Conservation (phyloP, 2,888 invertebrate species). For the Craniophora ligustri region DNA sequence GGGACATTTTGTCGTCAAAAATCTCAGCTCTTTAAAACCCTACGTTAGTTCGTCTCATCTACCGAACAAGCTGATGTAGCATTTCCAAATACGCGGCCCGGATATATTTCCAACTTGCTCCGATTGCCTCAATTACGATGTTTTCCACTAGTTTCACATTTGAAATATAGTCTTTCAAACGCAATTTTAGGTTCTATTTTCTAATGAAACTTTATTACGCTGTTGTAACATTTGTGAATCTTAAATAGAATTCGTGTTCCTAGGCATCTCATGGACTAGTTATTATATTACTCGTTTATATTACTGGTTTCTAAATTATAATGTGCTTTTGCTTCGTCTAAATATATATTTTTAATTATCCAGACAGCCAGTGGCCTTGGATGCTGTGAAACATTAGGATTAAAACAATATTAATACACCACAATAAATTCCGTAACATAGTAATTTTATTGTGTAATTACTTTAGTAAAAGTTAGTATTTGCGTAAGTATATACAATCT, state of each 20-base stretch:
- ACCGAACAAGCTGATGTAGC: conserved; percentile 1
- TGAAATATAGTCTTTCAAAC: conserved; percentile 27
- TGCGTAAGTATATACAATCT: no score
- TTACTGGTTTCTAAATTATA: no score
- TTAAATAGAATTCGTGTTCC: neutral
- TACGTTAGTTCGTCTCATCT: neutral
- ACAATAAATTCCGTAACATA: no score
- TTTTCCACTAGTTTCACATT: conserved; percentile 35
- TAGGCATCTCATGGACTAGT: neutral
- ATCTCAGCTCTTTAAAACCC: neutral
- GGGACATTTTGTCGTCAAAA: neutral
- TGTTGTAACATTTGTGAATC: conserved; percentile 1
- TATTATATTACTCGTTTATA: no score
- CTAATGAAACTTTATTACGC: conserved; percentile 6
- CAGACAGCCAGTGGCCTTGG: no score
- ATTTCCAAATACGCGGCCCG: conserved; percentile 12
- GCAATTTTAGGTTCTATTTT: conserved; percentile 12
- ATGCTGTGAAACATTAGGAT: no score
- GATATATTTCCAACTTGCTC: conserved; percentile 37
- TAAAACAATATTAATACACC: no score
- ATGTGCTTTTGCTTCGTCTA: no score
- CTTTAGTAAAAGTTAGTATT: no score
- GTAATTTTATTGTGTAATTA: no score
- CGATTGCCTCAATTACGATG: conserved; percentile 42
- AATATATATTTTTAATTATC: no score